Evolutionary conservation across 2,113 vertebrate species (phyloP), one percentile per base, ranked within the genome.

Genomic region (Rostratula benghalensis): DNA sequence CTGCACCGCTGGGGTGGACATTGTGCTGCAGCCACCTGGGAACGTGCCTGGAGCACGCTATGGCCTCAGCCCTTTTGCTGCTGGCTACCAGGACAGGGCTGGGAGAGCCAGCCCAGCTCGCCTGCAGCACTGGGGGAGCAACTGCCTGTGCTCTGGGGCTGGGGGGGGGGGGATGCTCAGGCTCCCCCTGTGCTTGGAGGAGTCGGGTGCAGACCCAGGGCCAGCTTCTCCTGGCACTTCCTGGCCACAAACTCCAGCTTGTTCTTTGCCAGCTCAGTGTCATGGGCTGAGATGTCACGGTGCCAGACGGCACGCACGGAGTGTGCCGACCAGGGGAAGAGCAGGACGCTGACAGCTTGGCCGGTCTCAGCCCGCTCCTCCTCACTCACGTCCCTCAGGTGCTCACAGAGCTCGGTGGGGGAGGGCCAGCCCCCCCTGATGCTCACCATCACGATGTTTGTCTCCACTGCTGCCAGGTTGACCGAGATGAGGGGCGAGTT

Each of bases 221-320:
- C 86, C 57, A 94, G 27, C 53, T 94, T 83, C 88, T 82, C 84
- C 41, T 80, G 68, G 76, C 84, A 91, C 28, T 89, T 95, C 73
- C 90, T 87, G 51, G 97, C 97, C 45, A 99, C 98, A 83, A 98
- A 98, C 12, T 94, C 96, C 97, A 99, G 97, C 90, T 99, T 99
- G 87, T 88, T 96, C 57, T 97, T 96, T 12, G 98, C 98, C 6
- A 98, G 97, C 64, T 97, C 93, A 0, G 98, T 99, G 94, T 99
- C 98, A 4, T 31, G 95, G 21, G 97, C 67, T 0, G 97, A 98
- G 92, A 99, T 8, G 0, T 97, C 96, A 1, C 97, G 84, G 97
- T 99, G 98, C 99, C 99, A 99, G 87, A 99, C 98, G 0, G 98
- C 88, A 0, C 97, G 95, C 65, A 98, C 91, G 0, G 94, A 74